phyloP scores from a whole-genome alignment of 2,888 invertebrate genomes.

The Entomobrya multifasciata region DNA sequence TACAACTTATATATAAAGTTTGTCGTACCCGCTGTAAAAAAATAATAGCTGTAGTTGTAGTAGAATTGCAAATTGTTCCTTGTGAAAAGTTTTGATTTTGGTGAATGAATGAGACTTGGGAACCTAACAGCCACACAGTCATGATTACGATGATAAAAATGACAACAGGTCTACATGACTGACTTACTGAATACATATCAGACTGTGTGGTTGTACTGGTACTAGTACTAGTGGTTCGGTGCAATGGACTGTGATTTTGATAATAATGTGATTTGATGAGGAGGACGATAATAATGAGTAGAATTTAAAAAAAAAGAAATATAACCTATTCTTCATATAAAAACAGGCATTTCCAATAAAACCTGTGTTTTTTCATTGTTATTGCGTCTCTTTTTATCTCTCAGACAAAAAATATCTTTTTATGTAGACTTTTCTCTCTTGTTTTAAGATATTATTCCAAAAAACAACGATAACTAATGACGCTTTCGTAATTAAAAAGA shows the following conservation, averaged over 20 bases:
- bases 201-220: conserved; percentile 42
- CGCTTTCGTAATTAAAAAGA: too few species aligned
- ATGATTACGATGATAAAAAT: not conserved
- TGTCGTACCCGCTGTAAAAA: too few species aligned
- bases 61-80: not conserved
- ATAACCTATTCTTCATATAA: conserved; percentile 15
- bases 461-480: too few species aligned
- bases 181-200: conserved; percentile 62
- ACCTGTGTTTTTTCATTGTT: not conserved
- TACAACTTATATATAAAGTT: not conserved
- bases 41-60: conserved; percentile 19
- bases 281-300: conserved; percentile 41
- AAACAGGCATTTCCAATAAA: conserved; percentile 46
- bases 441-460: too few species aligned
- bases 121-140: conserved; percentile 48
- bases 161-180: conserved; percentile 28
- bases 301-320: too few species aligned
- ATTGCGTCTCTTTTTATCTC: too few species aligned
- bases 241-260: not conserved
- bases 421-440: too few species aligned
- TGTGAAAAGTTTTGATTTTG: conserved; percentile 39
- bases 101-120: conserved; percentile 65
- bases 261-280: conserved; percentile 14
- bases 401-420: too few species aligned
- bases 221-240: not conserved